A percentile compares a stretch with the other conserved stretches of the same genome.
Conservation (phyloP, 37 sponge, comb jelly and placozoan genomes). For the Eunapius fragilis region DNA sequence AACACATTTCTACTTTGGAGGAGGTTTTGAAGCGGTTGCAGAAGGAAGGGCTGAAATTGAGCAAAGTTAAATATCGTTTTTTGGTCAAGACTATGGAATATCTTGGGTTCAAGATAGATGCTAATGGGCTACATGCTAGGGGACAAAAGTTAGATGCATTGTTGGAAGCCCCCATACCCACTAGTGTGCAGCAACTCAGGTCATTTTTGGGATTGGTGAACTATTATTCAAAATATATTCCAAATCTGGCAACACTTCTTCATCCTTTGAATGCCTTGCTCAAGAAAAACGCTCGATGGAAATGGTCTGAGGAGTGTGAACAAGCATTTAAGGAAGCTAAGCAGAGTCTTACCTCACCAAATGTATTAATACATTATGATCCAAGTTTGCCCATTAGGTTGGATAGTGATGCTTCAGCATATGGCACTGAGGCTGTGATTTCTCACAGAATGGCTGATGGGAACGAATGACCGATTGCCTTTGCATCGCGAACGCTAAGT, state of each 20-base stretch:
- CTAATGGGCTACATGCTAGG: constrained; percentile 26
- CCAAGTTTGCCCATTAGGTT: constrained; percentile 23
- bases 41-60: constrained; percentile 23
- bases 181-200: constrained; percentile 30
- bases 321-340: constrained; percentile 14
- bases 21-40: constrained; percentile 30
- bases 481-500: constrained; percentile 32
- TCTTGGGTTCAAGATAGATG: constrained; percentile 40
- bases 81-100: constrained; percentile 19
- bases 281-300: constrained; percentile 9
- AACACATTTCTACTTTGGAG: constrained; percentile 19
- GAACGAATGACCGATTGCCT: constrained; percentile 31
- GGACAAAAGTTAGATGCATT: constrained; percentile 21
- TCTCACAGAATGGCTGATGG: constrained; percentile 55
- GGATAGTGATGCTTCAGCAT: constrained; percentile 51
- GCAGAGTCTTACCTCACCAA: constrained; percentile 17
- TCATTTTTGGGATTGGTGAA: constrained; percentile 56
- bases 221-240: constrained; percentile 49
- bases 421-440: constrained; percentile 60
- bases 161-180: constrained; percentile 22
- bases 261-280: constrained; percentile 48
- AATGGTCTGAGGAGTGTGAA: constrained; percentile 18
- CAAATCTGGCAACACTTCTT: constrained; percentile 16
- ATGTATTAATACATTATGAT: too few relatives aligned
- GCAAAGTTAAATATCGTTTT: constrained; percentile 34